Base-by-base conservation (phyloP, 2,888 invertebrate species). In the Lottia gigantea region DNA sequence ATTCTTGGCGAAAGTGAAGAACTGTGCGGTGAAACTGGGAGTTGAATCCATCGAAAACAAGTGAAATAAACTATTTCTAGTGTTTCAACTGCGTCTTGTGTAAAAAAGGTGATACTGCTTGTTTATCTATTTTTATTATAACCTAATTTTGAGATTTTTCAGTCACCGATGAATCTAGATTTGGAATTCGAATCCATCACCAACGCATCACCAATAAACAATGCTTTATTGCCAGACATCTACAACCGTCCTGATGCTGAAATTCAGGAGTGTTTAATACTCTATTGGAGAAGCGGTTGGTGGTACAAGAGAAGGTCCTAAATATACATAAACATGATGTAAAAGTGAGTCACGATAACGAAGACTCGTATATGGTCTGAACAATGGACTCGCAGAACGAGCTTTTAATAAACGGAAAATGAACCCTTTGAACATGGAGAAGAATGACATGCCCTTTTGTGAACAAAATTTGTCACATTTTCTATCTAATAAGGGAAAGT, bases 221-320 rank as follows among this genome's bases (percentile, higher is more conserved):
- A 83, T 68, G 80, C 80, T 0, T 78, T 80, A 67, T 70, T 82
- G 67, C 83, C 83, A 15, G 82, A 83, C 69, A 80, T 82, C 46
- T 83, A 80, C 71, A 83, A 80, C 74, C 78, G 80, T 45, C 74
- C 83, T 67, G 83, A 83, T 70, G 83, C 83, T 1, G 79, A 79
- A 16, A 74, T 78, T 12, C 83, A 0, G 71, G 81, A 55, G 82
- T 83, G 31, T 68, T 80, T 40, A 83, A 83, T 75, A 71, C 80
- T 1, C 75, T 80, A 62, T 72, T 83, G 26, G 76, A 75, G 45
- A 67, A 78, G 62, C 74, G 77, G 62, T 75, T 82, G n/a, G 40
- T 65, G 15, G 67, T 82, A 11, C 81, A 83, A 65, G 77, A 82
- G 70, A 79, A 75, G 49, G 74, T 83, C 62, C 73, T 83, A 12